Conservation (phyloP, 1,140 invertebrate genomes). For the Charaxes varanes region DNA sequence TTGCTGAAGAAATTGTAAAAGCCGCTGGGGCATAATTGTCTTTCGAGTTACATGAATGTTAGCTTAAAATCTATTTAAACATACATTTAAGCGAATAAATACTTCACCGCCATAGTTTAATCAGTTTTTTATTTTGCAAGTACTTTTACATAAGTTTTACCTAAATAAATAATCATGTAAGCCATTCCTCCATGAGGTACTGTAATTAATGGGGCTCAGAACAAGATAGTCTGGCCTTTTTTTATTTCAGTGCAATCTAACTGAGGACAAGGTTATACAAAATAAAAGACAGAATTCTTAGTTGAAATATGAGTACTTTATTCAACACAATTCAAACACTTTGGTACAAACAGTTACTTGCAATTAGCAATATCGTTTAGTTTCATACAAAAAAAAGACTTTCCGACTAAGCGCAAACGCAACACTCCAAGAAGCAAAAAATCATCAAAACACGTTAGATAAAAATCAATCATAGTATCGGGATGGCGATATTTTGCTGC, state of each 20-base stretch:
- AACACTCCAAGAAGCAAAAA: slow-evolving; percentile 45
- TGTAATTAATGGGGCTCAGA: too few species aligned
- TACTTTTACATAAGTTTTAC: too few species aligned
- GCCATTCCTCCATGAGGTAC: too few species aligned
- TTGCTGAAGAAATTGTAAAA: slow-evolving; percentile 93
- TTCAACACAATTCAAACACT: slow-evolving; percentile 74
- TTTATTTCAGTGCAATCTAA: too few species aligned
- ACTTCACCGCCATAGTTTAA: slow-evolving; percentile 32
- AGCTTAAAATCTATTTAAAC: slow-evolving; percentile 44
- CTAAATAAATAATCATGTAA: too few species aligned
- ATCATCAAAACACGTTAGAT: slow-evolving; percentile 28
- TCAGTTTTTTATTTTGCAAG: slow-evolving; percentile 26
- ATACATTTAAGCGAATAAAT: slow-evolving; percentile 41
- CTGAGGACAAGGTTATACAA: slow-evolving; percentile 11
- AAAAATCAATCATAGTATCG: slow-evolving; percentile 23
- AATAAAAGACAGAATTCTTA: slow-evolving; percentile 52
- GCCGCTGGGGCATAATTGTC: slow-evolving; percentile 76
- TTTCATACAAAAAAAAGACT: slow-evolving; percentile 36
- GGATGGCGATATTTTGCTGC: slow-evolving; percentile 14
- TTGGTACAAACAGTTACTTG: slow-evolving; percentile 73
- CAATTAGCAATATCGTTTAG: slow-evolving; percentile 44
- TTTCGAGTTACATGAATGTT: slow-evolving; percentile 22
- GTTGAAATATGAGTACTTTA: slow-evolving; percentile 70
- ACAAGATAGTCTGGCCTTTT: too few species aligned
- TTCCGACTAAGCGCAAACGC: slow-evolving; percentile 44